Evolutionary conservation across 2,797 vertebrate species (phyloP), one percentile per base, ranked within the genome.

Genomic region (Tinamus major): DNA sequence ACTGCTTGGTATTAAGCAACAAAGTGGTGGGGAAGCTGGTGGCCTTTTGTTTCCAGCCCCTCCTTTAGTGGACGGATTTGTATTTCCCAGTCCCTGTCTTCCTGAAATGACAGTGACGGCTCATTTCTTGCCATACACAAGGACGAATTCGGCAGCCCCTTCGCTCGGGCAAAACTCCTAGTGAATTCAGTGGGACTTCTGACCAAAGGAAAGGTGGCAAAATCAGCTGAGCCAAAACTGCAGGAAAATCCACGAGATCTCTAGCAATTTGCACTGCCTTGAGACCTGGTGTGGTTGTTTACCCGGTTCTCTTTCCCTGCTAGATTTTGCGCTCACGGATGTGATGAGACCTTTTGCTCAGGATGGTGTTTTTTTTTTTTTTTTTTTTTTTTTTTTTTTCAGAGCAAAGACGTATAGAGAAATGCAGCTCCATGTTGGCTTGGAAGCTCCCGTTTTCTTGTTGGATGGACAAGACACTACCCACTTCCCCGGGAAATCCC

Each of bases 401-500:
- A 55, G 12, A 19, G 1, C 2, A 31, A 69, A 35, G 33, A 9
- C 39, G 13, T 17, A 13, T 1, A 5, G 79, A 72, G 42, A 74
- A 76, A 69, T 3, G 15, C 16, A 62, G 23, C n/a, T 79, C 53
- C 1, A 3, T 23, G n/a, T 58, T 81, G 85, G 55, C 91, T 91
- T 35, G 58, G 62, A 81, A 94, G 39, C 49, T 85, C 81, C 70
- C 70, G 61, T 84, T 82, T 93, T 71, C 85, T 89, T 48, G 8
- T 58, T 68, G 61, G 71, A 72, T 93, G 94, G 94, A 85, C 91
- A 94, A 77, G 68, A 89, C 92, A 77, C 1, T 0, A 63, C 79
- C 62, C 79, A 49, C 86, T 79, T 89, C 51, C n/a, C 0, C 0
- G 21, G 29, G 33, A 64, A 92, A 81, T 72, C 20, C 76, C 46